These are phyloP conservation scores for Phainopepla nitens DNA, from an alignment of 2,113 vertebrate genomes.

Conservation along the genomic window DNA sequence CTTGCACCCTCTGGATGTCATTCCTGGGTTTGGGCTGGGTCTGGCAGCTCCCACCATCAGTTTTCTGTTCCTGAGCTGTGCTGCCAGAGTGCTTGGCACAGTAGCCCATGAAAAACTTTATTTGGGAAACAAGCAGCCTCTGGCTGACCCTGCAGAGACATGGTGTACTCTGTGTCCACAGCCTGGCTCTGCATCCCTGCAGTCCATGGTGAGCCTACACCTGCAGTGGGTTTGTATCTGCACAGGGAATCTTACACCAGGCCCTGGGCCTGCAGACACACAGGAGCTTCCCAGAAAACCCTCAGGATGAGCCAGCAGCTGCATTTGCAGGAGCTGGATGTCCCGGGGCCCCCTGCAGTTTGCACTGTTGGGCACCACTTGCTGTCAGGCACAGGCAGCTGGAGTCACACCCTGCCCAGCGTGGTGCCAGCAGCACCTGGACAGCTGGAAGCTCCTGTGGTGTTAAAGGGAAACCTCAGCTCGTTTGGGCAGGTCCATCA, in stretches of 20 bases:
- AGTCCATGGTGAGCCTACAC: fast-evolving
- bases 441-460: background rate
- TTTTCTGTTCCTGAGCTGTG: background rate
- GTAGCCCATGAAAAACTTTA: fast-evolving
- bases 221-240: fast-evolving
- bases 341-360: background rate
- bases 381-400: background rate
- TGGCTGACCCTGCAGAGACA: background rate
- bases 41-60: background rate
- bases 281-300: background rate
- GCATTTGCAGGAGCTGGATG: background rate
- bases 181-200: background rate
- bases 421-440: background rate
- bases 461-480: background rate
- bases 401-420: background rate
- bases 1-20: fast-evolving
- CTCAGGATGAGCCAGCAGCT: background rate
- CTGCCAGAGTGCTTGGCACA: background rate
- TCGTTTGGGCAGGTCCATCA: background rate
- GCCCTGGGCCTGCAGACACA: fast-evolving
- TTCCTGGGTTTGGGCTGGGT: background rate
- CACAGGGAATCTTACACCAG: background rate
- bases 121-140: background rate
- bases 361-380: fast-evolving
- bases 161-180: background rate